Conservation (phyloP, 2,888 invertebrate species). For the Trissonchulus latispiculum region DNA sequence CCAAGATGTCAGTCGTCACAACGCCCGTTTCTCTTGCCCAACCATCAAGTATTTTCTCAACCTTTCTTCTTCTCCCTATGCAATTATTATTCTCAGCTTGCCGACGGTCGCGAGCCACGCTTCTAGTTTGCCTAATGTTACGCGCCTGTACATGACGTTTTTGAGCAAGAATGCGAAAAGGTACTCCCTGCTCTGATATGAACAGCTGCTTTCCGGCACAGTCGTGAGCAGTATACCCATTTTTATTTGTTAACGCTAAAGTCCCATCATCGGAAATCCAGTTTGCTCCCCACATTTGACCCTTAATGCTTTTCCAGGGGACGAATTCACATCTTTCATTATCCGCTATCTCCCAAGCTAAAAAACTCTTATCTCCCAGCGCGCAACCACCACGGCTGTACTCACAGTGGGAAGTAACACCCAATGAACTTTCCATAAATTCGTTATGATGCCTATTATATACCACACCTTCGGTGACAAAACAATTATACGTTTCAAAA, state of each 20-base stretch:
- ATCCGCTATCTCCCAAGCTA: neutral
- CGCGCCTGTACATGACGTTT: too few relatives aligned
- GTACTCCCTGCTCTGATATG: slow-evolving; percentile 9
- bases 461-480: neutral
- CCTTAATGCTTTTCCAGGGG: neutral
- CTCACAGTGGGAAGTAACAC: neutral
- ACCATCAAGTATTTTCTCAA: too few relatives aligned
- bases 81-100: too few relatives aligned
- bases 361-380: neutral
- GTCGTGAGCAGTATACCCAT: too few relatives aligned
- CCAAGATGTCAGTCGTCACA: too few relatives aligned
- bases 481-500: neutral
- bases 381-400: neutral
- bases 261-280: slow-evolving; percentile 4
- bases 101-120: too few relatives aligned
- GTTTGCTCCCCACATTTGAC: neutral
- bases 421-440: neutral
- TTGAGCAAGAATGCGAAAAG: neutral
- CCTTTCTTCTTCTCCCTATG: too few relatives aligned
- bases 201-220: neutral
- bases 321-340: neutral
- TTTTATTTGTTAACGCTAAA: neutral
- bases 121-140: too few relatives aligned
- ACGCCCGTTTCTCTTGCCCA: too few relatives aligned
- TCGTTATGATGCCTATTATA: neutral